Evolutionary conservation across 64 coral and sea anemone genomes (phyloP).

Genomic region (Dendronephthya gigantea): DNA sequence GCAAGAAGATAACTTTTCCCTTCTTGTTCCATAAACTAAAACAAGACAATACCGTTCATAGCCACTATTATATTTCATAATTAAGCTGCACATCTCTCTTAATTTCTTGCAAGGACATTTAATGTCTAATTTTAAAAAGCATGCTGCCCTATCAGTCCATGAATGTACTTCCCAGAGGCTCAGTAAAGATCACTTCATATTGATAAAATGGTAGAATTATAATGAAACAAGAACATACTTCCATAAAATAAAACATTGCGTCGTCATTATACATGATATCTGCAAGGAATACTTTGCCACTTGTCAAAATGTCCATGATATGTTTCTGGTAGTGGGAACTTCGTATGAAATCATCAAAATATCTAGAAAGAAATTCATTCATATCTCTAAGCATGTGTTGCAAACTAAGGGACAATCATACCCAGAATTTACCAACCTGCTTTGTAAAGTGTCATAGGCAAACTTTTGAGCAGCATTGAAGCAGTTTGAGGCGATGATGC

Average conservation of each 20-base stretch:
- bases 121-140: no score
- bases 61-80: no score
- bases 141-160: no score
- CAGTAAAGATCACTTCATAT: background rate
- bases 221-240: conserved; percentile 38
- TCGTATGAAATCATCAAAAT: conserved; percentile 67
- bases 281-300: conserved; percentile 80
- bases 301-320: conserved; percentile 78
- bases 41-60: no score
- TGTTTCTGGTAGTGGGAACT: conserved; percentile 90
- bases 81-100: background rate
- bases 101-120: no score
- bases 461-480: conserved; percentile 54
- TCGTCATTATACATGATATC: conserved; percentile 94
- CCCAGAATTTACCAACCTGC: background rate
- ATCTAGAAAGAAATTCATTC: conserved; percentile 36
- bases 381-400: background rate
- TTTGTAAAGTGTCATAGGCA: background rate
- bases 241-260: conserved; percentile 99
- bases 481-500: conserved; percentile 74
- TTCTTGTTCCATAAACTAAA: conserved; percentile 77
- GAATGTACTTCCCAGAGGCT: no score
- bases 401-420: no score
- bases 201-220: background rate
- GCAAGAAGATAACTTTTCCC: conserved; percentile 75